These are phyloP conservation scores for Lepidurus arcticus DNA, from an alignment of 1,140 invertebrate genomes.

Conservation along the genomic window DNA sequence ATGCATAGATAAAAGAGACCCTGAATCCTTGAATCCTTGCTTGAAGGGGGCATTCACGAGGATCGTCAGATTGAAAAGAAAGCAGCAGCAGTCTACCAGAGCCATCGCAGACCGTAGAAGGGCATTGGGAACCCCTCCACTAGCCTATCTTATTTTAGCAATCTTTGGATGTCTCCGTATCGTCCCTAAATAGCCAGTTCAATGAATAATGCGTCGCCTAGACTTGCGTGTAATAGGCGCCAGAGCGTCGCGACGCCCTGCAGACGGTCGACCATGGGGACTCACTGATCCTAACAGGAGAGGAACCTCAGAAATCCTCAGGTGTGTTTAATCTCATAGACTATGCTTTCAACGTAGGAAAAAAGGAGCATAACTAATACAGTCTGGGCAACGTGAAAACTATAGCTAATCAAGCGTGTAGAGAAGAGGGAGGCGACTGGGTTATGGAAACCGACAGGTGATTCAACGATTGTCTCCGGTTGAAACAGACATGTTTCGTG, in stretches of 20 bases:
- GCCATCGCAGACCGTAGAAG: background rate
- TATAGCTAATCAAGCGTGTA: background rate
- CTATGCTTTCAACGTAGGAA: background rate
- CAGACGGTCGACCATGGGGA: background rate
- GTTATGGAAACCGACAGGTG: background rate
- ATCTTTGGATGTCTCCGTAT: slow-evolving; percentile 10
- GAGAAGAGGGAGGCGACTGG: background rate
- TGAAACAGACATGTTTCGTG: background rate
- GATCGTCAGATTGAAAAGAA: slow-evolving; percentile 1
- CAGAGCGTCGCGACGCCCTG: slow-evolving; percentile 8
- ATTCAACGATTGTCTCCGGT: background rate
- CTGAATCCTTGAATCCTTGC: background rate
- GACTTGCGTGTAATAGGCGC: slow-evolving; percentile 1
- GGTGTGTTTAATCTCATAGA: slow-evolving; percentile 8
- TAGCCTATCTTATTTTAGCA: slow-evolving; percentile 11
- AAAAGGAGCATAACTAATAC: background rate
- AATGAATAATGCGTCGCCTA: slow-evolving; percentile 14
- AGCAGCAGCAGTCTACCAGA: slow-evolving; percentile 4
- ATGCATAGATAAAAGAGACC: background rate
- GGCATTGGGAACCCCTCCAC: slow-evolving; percentile 16
- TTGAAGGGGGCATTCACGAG: background rate
- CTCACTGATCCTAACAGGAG: background rate
- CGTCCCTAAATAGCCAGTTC: slow-evolving; percentile 10
- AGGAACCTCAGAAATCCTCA: background rate
- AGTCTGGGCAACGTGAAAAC: background rate